phyloP scores from a whole-genome alignment of 2,888 invertebrate genomes.

The Lydus trimaculatus region DNA sequence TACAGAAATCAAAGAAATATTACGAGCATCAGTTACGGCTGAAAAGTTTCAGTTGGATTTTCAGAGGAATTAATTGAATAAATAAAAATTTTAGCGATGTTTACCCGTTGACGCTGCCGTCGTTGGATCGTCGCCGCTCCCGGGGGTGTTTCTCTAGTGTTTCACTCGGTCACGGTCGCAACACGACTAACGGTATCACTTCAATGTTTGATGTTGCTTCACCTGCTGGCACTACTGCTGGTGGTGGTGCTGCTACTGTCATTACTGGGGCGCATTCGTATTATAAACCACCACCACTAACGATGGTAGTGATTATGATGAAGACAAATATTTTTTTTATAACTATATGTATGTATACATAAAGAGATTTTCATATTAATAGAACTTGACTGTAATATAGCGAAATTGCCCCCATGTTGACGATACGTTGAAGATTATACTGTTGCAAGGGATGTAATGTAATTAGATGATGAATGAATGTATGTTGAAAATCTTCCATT shows the following conservation, averaged over 20 bases:
- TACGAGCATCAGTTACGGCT: no score
- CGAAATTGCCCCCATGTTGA: background rate
- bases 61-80: background rate
- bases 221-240: constrained; percentile 34
- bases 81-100: background rate
- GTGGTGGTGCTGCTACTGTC: background rate
- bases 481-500: no score
- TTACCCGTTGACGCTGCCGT: background rate
- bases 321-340: constrained; percentile 20
- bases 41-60: no score
- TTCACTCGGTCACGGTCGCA: constrained; percentile 41
- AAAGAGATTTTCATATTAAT: constrained; percentile 6
- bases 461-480: background rate
- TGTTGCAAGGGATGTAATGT: background rate
- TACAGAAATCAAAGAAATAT: no score
- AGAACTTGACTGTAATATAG: background rate
- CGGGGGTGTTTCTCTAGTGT: constrained; percentile 14
- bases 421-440: background rate
- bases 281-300: constrained; percentile 13
- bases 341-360: no score
- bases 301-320: constrained; percentile 16
- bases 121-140: background rate
- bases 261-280: constrained; percentile 30
- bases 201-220: constrained; percentile 36
- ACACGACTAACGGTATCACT: constrained; percentile 40